Percentiles rank a stretch among this genome's conserved stretches.
These are phyloP conservation scores for Antitype chi DNA, from an alignment of 2,888 invertebrate species.

Conservation along the genomic window DNA sequence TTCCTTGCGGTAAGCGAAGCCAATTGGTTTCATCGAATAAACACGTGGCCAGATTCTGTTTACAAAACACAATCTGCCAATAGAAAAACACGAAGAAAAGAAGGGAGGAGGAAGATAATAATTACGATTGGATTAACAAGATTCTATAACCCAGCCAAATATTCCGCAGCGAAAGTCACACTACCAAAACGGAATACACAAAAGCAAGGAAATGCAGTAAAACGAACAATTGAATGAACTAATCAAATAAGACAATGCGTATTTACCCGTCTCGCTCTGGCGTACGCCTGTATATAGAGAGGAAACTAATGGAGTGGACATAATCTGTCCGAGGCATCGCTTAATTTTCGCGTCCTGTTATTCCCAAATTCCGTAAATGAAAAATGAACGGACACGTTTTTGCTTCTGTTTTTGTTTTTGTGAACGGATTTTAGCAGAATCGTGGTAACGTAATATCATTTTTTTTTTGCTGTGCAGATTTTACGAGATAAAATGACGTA, in stretches of 20 bases:
- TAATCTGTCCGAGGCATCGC: slow-evolving; percentile 50
- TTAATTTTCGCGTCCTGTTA: slow-evolving; percentile 51
- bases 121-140: slow-evolving; percentile 31
- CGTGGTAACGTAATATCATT: not conserved
- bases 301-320: slow-evolving; percentile 55
- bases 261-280: slow-evolving; percentile 35
- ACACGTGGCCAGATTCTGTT: not conserved
- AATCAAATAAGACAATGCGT: slow-evolving; percentile 49
- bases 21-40: not conserved
- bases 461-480: not conserved
- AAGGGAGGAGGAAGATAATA: not conserved
- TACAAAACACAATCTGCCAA: slow-evolving; percentile 8
- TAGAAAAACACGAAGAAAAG: not conserved
- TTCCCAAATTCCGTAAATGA: slow-evolving; percentile 33
- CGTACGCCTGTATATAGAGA: slow-evolving; percentile 31
- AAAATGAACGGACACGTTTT: slow-evolving; percentile 50
- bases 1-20: not conserved
- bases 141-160: slow-evolving; percentile 14
- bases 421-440: slow-evolving; percentile 7
- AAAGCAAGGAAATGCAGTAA: slow-evolving; percentile 46
- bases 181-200: slow-evolving; percentile 33
- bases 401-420: slow-evolving; percentile 30
- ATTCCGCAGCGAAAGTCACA: slow-evolving; percentile 17
- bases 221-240: slow-evolving; percentile 47
- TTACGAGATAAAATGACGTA: not conserved